A percentile compares a stretch with the other conserved stretches of the same genome.
These are phyloP conservation scores for Megamerina dolium DNA, from an alignment of 2,888 invertebrate genomes.

Conservation along the genomic window DNA sequence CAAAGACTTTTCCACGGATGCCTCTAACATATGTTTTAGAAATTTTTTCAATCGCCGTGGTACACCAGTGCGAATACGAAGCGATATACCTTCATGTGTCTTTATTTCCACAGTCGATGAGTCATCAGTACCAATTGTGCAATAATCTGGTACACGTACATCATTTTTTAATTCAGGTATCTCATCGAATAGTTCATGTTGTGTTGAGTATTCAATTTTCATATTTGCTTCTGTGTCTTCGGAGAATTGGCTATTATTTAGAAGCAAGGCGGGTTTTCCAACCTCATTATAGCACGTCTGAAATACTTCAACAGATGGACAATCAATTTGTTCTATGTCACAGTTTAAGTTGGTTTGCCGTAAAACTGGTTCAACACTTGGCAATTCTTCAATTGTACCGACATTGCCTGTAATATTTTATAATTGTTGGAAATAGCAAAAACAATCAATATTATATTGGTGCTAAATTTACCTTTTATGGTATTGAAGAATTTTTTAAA, in stretches of 20 bases:
- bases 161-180: constrained; percentile 84
- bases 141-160: constrained; percentile 84
- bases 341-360: constrained; percentile 18
- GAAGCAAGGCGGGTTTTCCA: constrained; percentile 63
- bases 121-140: constrained; percentile 50
- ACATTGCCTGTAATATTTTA: too few relatives aligned
- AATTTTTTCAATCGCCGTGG: too few relatives aligned
- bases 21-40: too few relatives aligned
- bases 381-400: too few relatives aligned
- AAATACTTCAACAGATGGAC: constrained; percentile 38
- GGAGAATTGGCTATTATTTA: constrained; percentile 79
- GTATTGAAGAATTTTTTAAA: constrained; percentile 20
- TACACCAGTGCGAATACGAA: too few relatives aligned
- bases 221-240: constrained; percentile 91
- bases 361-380: constrained; percentile 1
- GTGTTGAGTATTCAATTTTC: constrained; percentile 85
- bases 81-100: too few relatives aligned
- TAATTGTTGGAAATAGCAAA: too few relatives aligned
- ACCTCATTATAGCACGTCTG: constrained; percentile 50
- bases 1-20: too few relatives aligned
- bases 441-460: too few relatives aligned
- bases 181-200: constrained; percentile 91
- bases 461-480: constrained; percentile 22
- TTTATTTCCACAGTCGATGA: constrained; percentile 64
- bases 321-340: constrained; percentile 36